phyloP scores from a whole-genome alignment of 2,113 vertebrate genomes.

The Microtus montanus region DNA sequence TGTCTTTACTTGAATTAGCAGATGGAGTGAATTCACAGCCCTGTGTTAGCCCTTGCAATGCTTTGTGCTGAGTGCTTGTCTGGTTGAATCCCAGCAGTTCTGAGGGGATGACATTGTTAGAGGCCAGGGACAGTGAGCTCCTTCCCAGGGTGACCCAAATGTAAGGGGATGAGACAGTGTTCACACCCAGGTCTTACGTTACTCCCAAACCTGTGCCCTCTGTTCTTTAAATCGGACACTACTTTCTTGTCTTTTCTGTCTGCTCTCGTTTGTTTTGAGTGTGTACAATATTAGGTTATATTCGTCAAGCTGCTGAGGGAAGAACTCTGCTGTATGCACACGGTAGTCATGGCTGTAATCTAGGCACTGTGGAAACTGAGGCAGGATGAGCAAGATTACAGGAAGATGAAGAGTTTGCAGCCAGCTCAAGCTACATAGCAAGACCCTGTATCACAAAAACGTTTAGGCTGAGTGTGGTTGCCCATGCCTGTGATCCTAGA shows the following conservation, averaged over 20 bases:
- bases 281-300: neutral
- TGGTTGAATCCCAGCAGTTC: neutral
- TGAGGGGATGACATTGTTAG: neutral
- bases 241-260: neutral
- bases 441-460: neutral
- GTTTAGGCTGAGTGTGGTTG: neutral
- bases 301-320: neutral
- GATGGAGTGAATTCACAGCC: neutral
- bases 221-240: neutral
- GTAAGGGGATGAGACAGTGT: neutral
- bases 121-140: neutral
- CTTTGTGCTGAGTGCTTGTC: neutral
- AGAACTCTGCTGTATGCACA: neutral
- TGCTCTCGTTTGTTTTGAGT: neutral
- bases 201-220: neutral
- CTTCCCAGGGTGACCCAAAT: neutral
- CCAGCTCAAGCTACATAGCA: neutral
- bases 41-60: neutral
- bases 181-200: neutral
- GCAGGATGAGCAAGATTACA: neutral
- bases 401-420: neutral
- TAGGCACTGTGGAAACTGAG: neutral
- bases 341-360: neutral
- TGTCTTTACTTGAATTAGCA: constrained; percentile 46
- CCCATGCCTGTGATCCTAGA: too few relatives aligned